Base-by-base conservation (phyloP, 2,113 vertebrate species). In the Brachyistius frenatus region DNA sequence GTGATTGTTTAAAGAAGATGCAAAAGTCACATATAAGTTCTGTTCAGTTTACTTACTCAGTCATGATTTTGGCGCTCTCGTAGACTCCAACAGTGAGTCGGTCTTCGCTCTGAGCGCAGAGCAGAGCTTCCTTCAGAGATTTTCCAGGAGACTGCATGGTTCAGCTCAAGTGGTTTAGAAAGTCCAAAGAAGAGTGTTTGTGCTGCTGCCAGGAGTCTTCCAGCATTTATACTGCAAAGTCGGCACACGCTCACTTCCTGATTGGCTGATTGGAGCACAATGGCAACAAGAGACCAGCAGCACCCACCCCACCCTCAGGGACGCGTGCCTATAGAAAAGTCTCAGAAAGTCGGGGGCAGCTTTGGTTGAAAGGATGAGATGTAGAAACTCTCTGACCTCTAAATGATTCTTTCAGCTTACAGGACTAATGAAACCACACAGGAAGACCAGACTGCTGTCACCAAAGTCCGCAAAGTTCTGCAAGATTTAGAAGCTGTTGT, bases 61-160 rank as follows among this genome's bases (percentile, higher is more conserved):
- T 99, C 95, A 99, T 96, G 47, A 98, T 95, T 90, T 98, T 97
- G 55, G 98, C 98, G 14, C 97, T 97, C 93, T 98, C 97, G 47
- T 99, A 97, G 78, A 99, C 97, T 46, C 97, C 97, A 1, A 95
- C 95, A 4, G 97, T 99, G 73, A 99, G 95, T 55, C 95, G 96
- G 54, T 94, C 93, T 67, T 98, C 96, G 36, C 91, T 93, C 90
- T 94, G 95, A 1, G 97, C 97, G 5, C 94, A 95, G 62, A 94
- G 80, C 90, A 98, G 91, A 57, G 97, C 93, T 60, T 98, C 96
- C 7, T 93, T 94, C 77, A 99, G 95, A 93, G 95, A 95, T 94
- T 93, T 95, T 96, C 96, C 96, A 30, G 96, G 94, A 32, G 91
- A 93, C 79, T 96, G 93, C 96, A 97, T 96, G 91, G 89, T 96